Percentiles rank a stretch among this genome's conserved stretches.
Conservation (phyloP, 2,113 vertebrate species). For the Onychorhynchus coronatus region DNA sequence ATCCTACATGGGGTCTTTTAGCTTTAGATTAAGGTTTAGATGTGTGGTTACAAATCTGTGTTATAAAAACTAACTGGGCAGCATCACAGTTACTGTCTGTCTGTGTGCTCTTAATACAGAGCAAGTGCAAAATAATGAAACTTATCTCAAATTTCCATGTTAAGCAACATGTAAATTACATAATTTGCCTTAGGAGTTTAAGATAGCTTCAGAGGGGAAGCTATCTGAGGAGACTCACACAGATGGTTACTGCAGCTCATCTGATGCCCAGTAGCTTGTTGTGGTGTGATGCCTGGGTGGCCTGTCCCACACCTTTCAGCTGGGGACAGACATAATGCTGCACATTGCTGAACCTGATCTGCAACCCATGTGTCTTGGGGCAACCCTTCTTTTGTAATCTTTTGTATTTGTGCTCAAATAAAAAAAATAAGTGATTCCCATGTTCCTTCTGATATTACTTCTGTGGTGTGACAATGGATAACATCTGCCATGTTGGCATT, state of each 20-base stretch:
- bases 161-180: background rate
- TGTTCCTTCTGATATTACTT: background rate
- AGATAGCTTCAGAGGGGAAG: background rate
- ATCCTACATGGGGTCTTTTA: background rate
- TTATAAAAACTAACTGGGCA: background rate
- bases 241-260: background rate
- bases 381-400: background rate
- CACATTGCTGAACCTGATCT: background rate
- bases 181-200: background rate
- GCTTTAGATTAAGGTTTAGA: background rate
- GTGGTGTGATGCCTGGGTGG: background rate
- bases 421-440: background rate
- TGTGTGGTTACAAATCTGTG: background rate
- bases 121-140: background rate
- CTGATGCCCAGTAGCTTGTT: background rate
- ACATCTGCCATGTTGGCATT: background rate
- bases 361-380: background rate
- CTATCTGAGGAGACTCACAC: background rate
- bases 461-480: constrained; percentile 16
- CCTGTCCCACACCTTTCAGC: background rate
- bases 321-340: background rate
- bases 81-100: background rate
- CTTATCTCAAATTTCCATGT: background rate
- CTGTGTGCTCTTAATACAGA: background rate
- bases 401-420: background rate